Percentiles rank a stretch among this genome's conserved stretches.
phyloP scores from a whole-genome alignment of 2,888 invertebrate genomes.

The Erpobdella octoculata region DNA sequence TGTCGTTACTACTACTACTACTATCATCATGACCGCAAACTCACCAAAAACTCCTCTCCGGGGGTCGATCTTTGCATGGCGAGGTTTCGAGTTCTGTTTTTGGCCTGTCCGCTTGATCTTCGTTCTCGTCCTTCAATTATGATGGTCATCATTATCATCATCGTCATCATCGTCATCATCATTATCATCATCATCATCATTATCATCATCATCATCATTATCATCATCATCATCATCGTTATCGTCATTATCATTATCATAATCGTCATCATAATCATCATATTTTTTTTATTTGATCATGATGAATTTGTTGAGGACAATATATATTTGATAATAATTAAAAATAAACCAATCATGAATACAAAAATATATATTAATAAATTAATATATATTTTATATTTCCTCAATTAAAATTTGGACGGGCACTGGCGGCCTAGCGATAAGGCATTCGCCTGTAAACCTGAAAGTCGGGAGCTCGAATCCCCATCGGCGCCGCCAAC shows the following conservation, averaged over 20 bases:
- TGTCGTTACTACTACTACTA: neutral
- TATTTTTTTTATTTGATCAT: too few relatives aligned
- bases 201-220: conserved; percentile 15
- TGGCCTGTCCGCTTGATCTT: conserved; percentile 10
- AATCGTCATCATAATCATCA: neutral
- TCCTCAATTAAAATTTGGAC: too few relatives aligned
- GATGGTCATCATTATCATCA: neutral
- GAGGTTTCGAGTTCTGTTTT: conserved; percentile 3
- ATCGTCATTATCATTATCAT: neutral
- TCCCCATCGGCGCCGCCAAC: too few relatives aligned
- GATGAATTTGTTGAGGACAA: too few relatives aligned
- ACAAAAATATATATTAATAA: too few relatives aligned
- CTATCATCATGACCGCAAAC: neutral
- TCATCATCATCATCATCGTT: neutral
- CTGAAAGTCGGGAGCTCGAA: too few relatives aligned
- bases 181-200: neutral
- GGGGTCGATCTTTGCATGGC: conserved; percentile 16
- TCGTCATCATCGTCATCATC: neutral
- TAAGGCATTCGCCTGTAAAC: too few relatives aligned
- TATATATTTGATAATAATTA: too few relatives aligned
- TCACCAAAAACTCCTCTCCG: conserved; percentile 20
- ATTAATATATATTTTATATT: too few relatives aligned
- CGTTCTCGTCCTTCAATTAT: neutral
- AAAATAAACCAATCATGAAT: too few relatives aligned
- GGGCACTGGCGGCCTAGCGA: too few relatives aligned